A percentile compares a stretch with the other conserved stretches of the same genome.
These are phyloP conservation scores for Galeopsomyia nigrocyanea DNA, from an alignment of 2,888 invertebrate species.

Conservation along the genomic window DNA sequence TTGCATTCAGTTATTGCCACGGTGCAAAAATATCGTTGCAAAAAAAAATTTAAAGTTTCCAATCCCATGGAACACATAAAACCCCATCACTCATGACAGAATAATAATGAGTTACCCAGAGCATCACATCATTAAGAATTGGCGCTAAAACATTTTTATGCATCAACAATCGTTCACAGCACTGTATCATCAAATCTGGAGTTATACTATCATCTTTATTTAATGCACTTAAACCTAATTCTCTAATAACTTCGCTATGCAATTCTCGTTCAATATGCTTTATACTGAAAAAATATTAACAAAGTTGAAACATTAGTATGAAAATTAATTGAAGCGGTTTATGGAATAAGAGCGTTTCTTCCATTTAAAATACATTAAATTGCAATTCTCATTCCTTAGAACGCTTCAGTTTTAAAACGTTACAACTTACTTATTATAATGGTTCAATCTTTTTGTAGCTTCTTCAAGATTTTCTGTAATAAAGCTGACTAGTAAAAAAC, in stretches of 20 bases:
- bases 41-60: slow-evolving; percentile 71
- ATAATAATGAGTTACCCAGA: slow-evolving; percentile 91
- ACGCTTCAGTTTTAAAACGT: no score
- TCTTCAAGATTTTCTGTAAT: slow-evolving; percentile 83
- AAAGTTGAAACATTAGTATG: not conserved
- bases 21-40: not conserved
- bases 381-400: no score
- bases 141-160: slow-evolving; percentile 69
- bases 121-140: slow-evolving; percentile 76
- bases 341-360: not conserved
- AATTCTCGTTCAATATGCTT: slow-evolving; percentile 85
- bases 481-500: slow-evolving; percentile 86
- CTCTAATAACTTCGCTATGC: slow-evolving; percentile 75
- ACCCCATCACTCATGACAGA: slow-evolving; percentile 92
- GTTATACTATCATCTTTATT: slow-evolving; percentile 93
- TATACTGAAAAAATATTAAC: slow-evolving; percentile 72
- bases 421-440: slow-evolving; percentile 80
- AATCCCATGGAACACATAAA: slow-evolving; percentile 95
- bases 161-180: slow-evolving; percentile 79
- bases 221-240: slow-evolving; percentile 80
- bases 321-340: slow-evolving; percentile 8
- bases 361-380: no score
- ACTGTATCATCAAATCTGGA: slow-evolving; percentile 89
- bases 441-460: slow-evolving; percentile 79
- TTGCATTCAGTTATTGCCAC: no score